phyloP scores from a whole-genome alignment of 2,797 vertebrate species.

The Spheniscus humboldti region DNA sequence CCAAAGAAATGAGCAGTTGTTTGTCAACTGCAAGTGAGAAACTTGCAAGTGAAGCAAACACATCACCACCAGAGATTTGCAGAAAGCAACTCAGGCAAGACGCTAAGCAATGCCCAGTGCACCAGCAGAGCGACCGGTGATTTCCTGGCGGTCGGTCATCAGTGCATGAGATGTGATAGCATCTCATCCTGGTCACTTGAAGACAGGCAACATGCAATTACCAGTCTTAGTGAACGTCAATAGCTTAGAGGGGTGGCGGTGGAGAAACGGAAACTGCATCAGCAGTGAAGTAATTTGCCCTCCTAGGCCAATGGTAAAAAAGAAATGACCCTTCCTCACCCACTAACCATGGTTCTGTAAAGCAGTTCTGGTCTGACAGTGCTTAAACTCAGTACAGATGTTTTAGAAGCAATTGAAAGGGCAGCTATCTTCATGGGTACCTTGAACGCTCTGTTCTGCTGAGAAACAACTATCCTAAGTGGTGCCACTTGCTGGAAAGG shows the following conservation, averaged over 20 bases:
- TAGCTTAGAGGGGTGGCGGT: not conserved
- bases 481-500: not conserved
- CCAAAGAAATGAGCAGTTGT: not conserved
- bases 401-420: not conserved
- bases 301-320: not conserved
- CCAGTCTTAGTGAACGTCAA: not conserved
- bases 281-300: not conserved
- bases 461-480: not conserved
- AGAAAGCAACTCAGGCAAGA: not conserved
- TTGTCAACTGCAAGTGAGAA: not conserved
- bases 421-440: not conserved
- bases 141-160: accelerated
- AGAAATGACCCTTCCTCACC: accelerated
- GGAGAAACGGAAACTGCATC: not conserved
- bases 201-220: accelerated
- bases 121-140: not conserved
- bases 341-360: not conserved
- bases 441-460: not conserved
- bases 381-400: not conserved
- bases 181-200: not conserved
- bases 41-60: not conserved
- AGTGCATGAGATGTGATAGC: not conserved
- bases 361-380: not conserved
- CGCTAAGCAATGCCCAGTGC: accelerated
- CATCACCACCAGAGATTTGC: not conserved